These are phyloP conservation scores for Miichthys miiuy DNA, from an alignment of 2,797 vertebrate species.

Conservation along the genomic window DNA sequence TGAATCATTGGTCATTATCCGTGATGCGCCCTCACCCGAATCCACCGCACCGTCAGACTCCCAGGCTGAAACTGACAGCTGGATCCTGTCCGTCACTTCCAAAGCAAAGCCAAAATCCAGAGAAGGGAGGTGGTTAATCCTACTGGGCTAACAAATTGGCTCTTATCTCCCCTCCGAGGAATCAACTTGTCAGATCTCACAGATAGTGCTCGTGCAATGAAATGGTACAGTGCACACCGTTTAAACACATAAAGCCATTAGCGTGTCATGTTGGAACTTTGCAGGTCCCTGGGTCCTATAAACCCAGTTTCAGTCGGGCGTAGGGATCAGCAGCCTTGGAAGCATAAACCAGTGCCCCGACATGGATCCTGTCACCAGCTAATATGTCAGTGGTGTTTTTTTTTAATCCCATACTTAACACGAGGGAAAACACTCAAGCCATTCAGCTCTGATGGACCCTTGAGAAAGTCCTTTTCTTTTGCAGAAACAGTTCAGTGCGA, in stretches of 20 bases:
- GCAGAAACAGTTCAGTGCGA: constrained; percentile 29
- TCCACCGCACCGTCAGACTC: constrained; percentile 10
- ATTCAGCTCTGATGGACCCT: constrained; percentile 40
- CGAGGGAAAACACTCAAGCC: constrained; percentile 66
- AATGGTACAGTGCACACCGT: constrained; percentile 57
- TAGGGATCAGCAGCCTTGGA: constrained; percentile 59
- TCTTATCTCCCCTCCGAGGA: constrained; percentile 75
- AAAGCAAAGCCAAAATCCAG: constrained; percentile 47
- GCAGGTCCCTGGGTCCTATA: constrained; percentile 58
- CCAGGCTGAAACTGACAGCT: constrained; percentile 59
- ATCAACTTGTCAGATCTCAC: constrained; percentile 75
- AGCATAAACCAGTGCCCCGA: constrained; percentile 46
- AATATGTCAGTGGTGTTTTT: constrained; percentile 65
- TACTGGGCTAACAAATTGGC: constrained; percentile 67
- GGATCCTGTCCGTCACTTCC: constrained; percentile 62
- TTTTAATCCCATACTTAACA: constrained; percentile 55
- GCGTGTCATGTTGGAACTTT: constrained; percentile 59
- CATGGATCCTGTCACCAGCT: constrained; percentile 77
- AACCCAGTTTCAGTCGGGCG: constrained; percentile 49
- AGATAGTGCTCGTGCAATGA: constrained; percentile 66
- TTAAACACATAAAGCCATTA: constrained; percentile 77
- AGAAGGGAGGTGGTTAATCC: constrained; percentile 66
- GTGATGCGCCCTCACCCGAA: constrained; percentile 24
- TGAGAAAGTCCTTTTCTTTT: constrained; percentile 24
- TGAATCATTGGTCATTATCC: constrained; percentile 37